These are phyloP conservation scores for Drosophila fungiperda DNA, from an alignment of 2,888 invertebrate species.

Conservation along the genomic window DNA sequence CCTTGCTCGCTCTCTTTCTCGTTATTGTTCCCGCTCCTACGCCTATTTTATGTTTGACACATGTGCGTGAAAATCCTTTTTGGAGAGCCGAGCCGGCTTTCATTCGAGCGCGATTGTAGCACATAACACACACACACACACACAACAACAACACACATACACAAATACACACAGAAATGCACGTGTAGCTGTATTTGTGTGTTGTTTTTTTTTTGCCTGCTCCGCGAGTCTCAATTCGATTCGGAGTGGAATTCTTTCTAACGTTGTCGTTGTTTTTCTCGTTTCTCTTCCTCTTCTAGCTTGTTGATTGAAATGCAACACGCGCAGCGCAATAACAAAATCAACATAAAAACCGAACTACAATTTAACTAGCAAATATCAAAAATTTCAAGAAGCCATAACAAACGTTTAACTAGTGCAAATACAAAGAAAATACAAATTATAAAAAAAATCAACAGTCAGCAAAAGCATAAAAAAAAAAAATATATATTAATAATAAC, in stretches of 20 bases:
- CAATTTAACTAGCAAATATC: slow-evolving; percentile 53
- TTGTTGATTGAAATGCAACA: slow-evolving; percentile 71
- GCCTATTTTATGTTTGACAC: slow-evolving; percentile 50
- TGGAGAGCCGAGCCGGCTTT: slow-evolving; percentile 16
- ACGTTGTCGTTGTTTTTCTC: slow-evolving; percentile 40
- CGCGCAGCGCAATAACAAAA: slow-evolving; percentile 63
- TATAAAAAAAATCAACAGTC: slow-evolving; percentile 34
- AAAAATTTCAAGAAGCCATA: slow-evolving; percentile 54
- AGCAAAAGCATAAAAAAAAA: slow-evolving; percentile 33
- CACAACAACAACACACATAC: background rate
- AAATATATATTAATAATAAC: slow-evolving; percentile 25
- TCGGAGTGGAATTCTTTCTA: slow-evolving; percentile 40
- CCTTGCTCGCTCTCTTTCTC: slow-evolving; percentile 8
- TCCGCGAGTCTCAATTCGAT: slow-evolving; percentile 21
- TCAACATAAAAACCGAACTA: slow-evolving; percentile 35
- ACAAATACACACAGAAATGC: slow-evolving; percentile 32
- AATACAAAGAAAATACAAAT: slow-evolving; percentile 34
- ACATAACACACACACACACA: slow-evolving; percentile 11
- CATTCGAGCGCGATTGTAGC: slow-evolving; percentile 11
- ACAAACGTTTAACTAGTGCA: slow-evolving; percentile 46
- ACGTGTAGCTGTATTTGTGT: slow-evolving; percentile 59
- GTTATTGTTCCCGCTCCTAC: slow-evolving; percentile 2
- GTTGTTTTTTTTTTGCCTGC: slow-evolving; percentile 30
- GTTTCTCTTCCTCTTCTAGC: slow-evolving; percentile 42
- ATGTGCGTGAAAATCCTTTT: slow-evolving; percentile 72